Percentiles rank a stretch among this genome's conserved stretches.
These are phyloP conservation scores for Psilopsiagon aymara DNA, from an alignment of 2,113 vertebrate genomes.

Conservation along the genomic window DNA sequence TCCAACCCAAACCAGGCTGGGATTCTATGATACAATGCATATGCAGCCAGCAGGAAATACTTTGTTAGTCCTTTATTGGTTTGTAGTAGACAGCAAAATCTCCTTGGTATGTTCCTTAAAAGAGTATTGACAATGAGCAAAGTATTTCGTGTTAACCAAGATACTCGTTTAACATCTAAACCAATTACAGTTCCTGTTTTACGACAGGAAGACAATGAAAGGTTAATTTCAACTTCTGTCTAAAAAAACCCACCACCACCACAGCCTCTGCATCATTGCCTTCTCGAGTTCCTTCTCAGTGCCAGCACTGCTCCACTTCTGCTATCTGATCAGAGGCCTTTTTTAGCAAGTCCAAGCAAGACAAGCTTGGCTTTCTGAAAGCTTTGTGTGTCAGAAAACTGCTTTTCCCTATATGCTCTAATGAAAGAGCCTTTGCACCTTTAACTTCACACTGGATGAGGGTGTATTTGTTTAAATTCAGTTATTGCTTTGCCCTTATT, in stretches of 20 bases:
- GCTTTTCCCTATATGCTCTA: neutral
- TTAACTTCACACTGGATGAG: neutral
- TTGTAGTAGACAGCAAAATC: neutral
- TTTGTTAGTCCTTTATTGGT: neutral
- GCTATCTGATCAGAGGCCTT: neutral
- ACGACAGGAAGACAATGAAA: neutral
- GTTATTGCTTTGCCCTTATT: neutral
- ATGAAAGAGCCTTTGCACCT: neutral
- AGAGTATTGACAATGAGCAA: neutral
- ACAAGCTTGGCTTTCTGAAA: conserved; percentile 18
- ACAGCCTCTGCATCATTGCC: neutral
- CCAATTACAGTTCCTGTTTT: neutral
- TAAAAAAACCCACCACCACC: neutral
- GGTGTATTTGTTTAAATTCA: neutral
- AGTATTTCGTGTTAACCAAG: neutral
- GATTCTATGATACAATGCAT: neutral
- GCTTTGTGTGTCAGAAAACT: neutral
- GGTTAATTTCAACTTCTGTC: neutral
- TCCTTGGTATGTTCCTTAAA: neutral
- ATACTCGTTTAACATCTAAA: neutral
- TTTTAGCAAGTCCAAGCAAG: conserved; percentile 42
- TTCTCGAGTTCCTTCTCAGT: conserved; percentile 10
- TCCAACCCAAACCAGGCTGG: neutral
- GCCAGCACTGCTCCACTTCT: neutral
- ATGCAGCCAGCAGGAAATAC: neutral